Evolutionary conservation across 1,140 invertebrate species (phyloP), one percentile per base, ranked within the genome.

Genomic region (Gonatopus flavifemur): DNA sequence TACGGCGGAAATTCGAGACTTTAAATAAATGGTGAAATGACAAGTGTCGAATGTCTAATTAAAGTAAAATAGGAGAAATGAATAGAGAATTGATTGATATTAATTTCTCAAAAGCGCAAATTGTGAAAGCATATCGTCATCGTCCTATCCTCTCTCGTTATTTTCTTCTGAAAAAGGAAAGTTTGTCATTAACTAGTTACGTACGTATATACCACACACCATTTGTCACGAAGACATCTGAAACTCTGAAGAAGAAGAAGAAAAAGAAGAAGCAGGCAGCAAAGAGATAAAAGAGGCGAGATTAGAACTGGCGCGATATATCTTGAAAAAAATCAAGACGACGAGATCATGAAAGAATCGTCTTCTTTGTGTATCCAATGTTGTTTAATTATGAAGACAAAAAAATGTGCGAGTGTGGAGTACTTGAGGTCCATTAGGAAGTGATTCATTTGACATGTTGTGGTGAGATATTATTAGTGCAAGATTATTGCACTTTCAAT

Each of bases 101-200:
- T n/a, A n/a, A n/a, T n/a, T n/a, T n/a, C n/a, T n/a, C n/a, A n/a
- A n/a, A n/a, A n/a, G n/a, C n/a, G n/a, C n/a, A n/a, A n/a, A n/a
- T n/a, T n/a, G n/a, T n/a, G n/a, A n/a, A n/a, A n/a, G n/a, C n/a
- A n/a, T n/a, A n/a, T n/a, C n/a, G n/a, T n/a, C n/a, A n/a, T n/a
- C n/a, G n/a, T 28, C 35, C 43, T 21, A 31, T 24, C 35, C 15
- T 25, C 3, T 44, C 22, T 47, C 30, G 37, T 3, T 20, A 3
- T 15, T 31, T 25, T 9, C 20, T 19, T 22, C 28, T 46, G 6
- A 31, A 20, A 50, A 39, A 57, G 25, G 47, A 57, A 61, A 60
- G 47, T 49, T 62, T 22, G 59, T 57, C 57, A 62, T 62, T 62
- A 62, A 62, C 49, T 46, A 50, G n/a, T n/a, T n/a, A n/a, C n/a